Evolutionary conservation across 2,888 invertebrate genomes (phyloP).

Genomic region (Cheilosia pagana): DNA sequence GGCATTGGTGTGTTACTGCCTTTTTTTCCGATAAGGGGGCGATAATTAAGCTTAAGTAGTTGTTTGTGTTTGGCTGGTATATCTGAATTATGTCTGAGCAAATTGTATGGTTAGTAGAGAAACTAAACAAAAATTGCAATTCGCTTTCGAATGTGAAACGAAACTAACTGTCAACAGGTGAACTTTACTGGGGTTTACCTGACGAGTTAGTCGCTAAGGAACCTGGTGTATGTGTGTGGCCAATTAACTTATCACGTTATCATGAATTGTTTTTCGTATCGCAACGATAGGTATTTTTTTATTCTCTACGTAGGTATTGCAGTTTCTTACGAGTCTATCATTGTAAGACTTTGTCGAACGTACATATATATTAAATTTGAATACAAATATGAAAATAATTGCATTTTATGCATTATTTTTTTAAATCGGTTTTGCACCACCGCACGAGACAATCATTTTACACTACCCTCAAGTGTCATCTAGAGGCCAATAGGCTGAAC

Average conservation of each 20-base stretch:
- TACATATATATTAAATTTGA: no score
- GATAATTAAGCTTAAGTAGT: constrained; percentile 51
- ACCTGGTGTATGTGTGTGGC: constrained; percentile 20
- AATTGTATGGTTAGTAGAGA: constrained; percentile 15
- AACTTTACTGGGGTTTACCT: constrained; percentile 45
- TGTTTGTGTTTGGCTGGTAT: constrained; percentile 32
- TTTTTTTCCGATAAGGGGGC: constrained; percentile 41
- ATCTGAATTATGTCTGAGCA: not conserved
- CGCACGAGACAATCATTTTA: not conserved
- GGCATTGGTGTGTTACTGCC: constrained; percentile 24
- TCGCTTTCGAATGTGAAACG: constrained; percentile 57
- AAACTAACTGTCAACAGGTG: constrained; percentile 54
- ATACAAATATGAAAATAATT: no score
- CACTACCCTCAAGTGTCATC: not conserved
- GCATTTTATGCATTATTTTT: no score
- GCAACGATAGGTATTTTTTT: constrained; percentile 34
- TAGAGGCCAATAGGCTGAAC: not conserved
- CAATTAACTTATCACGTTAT: constrained; percentile 62
- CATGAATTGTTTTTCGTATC: not conserved
- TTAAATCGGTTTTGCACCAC: no score
- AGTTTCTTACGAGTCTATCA: not conserved
- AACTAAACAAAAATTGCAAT: constrained; percentile 49
- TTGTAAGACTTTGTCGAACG: not conserved
- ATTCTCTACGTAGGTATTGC: not conserved
- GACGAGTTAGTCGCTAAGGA: constrained; percentile 11